These are phyloP conservation scores for Erpornis zantholeuca DNA, from an alignment of 2,113 vertebrate genomes.

Conservation along the genomic window DNA sequence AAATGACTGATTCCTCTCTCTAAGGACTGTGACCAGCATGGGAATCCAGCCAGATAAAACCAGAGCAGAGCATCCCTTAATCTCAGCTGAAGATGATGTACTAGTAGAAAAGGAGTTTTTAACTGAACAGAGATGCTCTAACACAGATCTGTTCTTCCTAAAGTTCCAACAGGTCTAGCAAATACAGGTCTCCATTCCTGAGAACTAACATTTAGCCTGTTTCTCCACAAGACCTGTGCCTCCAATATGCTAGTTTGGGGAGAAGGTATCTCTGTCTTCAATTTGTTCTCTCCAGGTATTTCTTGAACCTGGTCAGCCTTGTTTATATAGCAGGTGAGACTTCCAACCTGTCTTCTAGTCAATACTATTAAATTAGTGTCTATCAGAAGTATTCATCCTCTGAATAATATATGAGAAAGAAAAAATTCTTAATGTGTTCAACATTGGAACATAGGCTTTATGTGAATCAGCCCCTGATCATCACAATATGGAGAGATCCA, in stretches of 20 bases:
- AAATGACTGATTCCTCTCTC: background rate
- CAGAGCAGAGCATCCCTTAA: background rate
- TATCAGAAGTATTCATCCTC: background rate
- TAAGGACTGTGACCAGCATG: background rate
- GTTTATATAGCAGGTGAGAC: background rate
- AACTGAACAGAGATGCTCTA: background rate
- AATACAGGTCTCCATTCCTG: background rate
- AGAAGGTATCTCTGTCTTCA: background rate
- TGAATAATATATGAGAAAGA: background rate
- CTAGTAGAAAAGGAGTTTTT: background rate
- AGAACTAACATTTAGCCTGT: background rate
- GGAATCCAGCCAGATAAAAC: background rate
- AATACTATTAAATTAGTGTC: background rate
- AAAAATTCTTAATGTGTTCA: background rate
- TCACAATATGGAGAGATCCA: background rate
- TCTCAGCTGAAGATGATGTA: background rate
- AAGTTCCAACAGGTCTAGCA: background rate
- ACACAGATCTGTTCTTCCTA: background rate
- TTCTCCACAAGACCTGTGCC: background rate
- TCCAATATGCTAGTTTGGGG: background rate
- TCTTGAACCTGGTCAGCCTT: background rate
- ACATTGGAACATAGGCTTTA: background rate
- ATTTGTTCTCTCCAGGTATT: background rate
- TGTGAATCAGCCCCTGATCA: background rate
- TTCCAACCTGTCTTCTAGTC: background rate